Base-by-base conservation (phyloP, 2,113 vertebrate species). In the Mugil cephalus region DNA sequence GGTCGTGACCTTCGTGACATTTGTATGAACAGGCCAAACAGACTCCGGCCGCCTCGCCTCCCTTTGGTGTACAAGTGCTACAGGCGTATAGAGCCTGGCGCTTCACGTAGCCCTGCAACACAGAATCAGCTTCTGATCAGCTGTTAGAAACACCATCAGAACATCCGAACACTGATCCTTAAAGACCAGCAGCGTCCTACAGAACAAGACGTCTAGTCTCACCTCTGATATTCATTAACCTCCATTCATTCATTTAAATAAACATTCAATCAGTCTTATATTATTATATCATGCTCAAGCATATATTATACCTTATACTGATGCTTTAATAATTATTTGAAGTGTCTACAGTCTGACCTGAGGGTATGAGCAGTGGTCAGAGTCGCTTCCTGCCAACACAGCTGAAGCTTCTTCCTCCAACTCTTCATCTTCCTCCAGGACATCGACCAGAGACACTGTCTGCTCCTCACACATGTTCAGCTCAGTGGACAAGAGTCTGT, bases 21-120 rank as follows among this genome's bases (percentile, higher is more conserved):
- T 97, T 98, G 69, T 99, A 98, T 40, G 97, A 98, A 90, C 97
- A 99, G n/a, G 97, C 97, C 58, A 98, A 87, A 81, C 97, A 99
- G 69, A 99, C 94, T 0, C 97, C 97, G 1, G 97, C 97, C 2
- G 96, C 94, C 63, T 96, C 96, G 4, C 92, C 93, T 3, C 95
- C 96, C 69, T 94, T 91, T 4, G 97, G 96, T 4, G 95, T 97
- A 68, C 97, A 99, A 10, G 96, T 98, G 85, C 92, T 94, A 70
- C 97, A 99, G 24, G 97, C 96, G 45, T 99, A 99, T 8, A 99
- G 77, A 1, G 97, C 97, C 90, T 99, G 97, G 2, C 97, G 92
- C 92, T 96, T 97, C 86, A 98, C 96, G 0, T 96, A 95, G 38
- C 97, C 96, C 97, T 98, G 76, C 8, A 46, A 79, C 45, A 56